Base-by-base conservation (phyloP, 2,888 invertebrate species). In the Eulithis testata region DNA sequence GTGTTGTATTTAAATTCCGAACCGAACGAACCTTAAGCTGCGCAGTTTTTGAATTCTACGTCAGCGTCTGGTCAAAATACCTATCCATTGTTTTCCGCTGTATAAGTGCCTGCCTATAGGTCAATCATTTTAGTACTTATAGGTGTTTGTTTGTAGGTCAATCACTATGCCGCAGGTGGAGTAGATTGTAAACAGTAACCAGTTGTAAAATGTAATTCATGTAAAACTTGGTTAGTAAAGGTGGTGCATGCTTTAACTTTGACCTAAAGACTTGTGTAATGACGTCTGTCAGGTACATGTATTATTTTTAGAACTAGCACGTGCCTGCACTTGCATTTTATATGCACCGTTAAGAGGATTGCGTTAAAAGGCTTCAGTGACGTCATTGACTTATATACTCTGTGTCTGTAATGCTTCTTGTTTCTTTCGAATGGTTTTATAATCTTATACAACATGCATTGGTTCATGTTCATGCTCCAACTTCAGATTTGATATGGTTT, bases 311-410 rank as follows among this genome's bases (percentile, higher is more conserved):
- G 65, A 47, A 56, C 51, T 11, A 40, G 49, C 57, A 62, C 68
- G 68, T 65, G 31, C 62, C 51, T 73, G 63, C 65, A 70, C 62
- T 63, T 63, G 51, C 56, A 69, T 58, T 67, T 60, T 67, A 58
- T 62, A 59, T 75, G 75, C 74, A 76, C 60, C 66, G 60, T 59
- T 85, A 87, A 88, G 79, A 79, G 87, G 87, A 88, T 89, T 87
- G 79, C 67, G 70, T 80, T 83, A 80, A 77, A 76, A 72, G 87
- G 87, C 81, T 90, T 90, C 88, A 68, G 68, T 79, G 75, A 75
- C 77, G 69, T 79, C 76, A 73, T 65, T 61, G 58, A 54, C 60
- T 60, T 14, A 9, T 14, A 9, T 40, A 61, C 45, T 66, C 51
- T 43, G 49, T 65, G 55, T 44, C 56, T 53, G 56, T 64, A 56